These are phyloP conservation scores for Pipistrellus kuhlii DNA, from an alignment of 2,797 vertebrate species.

Conservation along the genomic window DNA sequence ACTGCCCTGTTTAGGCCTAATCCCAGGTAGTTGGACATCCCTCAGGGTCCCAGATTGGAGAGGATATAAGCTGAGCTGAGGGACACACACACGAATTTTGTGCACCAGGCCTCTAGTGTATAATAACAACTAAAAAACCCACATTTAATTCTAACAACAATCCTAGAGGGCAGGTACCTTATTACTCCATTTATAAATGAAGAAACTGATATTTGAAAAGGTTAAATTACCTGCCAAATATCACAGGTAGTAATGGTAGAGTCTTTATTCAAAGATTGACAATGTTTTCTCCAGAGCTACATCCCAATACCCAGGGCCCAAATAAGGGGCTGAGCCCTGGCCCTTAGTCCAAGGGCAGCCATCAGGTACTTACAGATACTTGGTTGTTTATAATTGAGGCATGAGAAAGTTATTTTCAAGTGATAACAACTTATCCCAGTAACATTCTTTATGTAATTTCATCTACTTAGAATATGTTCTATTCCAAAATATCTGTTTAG, in stretches of 20 bases:
- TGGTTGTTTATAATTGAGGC: neutral
- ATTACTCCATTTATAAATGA: neutral
- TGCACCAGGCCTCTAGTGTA: too few relatives aligned
- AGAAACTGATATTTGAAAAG: neutral
- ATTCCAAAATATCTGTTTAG: conserved; percentile 62
- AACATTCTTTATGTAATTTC: neutral
- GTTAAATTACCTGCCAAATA: neutral
- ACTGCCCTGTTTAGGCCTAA: too few relatives aligned
- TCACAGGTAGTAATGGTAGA: neutral
- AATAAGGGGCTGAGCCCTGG: neutral
- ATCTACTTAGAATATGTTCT: neutral
- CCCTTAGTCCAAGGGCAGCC: neutral
- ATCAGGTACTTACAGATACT: neutral
- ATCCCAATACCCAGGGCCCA: neutral
- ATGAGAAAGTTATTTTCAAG: neutral
- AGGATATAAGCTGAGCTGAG: too few relatives aligned
- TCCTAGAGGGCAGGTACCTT: neutral
- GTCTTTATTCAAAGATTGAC: neutral
- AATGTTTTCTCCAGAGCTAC: neutral
- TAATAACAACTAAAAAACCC: neutral
- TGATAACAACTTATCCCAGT: neutral
- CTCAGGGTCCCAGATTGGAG: too few relatives aligned
- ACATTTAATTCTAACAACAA: neutral
- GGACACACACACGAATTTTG: too few relatives aligned
- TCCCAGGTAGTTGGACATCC: too few relatives aligned